Evolutionary conservation across 1,140 invertebrate genomes (phyloP).

Genomic region (Drosophila lacertosa): DNA sequence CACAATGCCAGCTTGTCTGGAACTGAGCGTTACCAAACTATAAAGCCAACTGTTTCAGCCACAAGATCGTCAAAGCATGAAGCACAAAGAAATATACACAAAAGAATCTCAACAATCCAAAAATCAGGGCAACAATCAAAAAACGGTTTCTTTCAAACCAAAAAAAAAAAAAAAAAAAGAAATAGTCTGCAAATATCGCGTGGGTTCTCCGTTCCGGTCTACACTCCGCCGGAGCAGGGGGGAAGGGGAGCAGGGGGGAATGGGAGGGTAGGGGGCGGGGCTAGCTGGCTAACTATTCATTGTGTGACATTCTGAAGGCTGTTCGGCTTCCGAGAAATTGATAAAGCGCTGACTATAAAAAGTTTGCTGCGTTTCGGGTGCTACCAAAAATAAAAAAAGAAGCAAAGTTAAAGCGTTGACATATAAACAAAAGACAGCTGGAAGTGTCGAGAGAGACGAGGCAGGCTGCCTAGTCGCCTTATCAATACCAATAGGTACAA

Average conservation of each 20-base stretch:
- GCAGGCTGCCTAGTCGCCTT: constrained; percentile 37
- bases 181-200: constrained; percentile 19
- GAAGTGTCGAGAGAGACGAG: constrained; percentile 7
- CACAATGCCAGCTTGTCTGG: constrained; percentile 42
- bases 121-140: constrained; percentile 40
- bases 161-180: too few relatives aligned
- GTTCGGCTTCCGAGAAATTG: constrained; percentile 55
- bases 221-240: too few relatives aligned
- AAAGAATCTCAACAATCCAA: constrained; percentile 35
- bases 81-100: constrained; percentile 23
- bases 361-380: constrained; percentile 26
- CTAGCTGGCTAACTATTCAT: constrained; percentile 16
- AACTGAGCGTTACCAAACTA: constrained; percentile 17
- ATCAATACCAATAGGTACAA: constrained; percentile 44
- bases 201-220: constrained; percentile 45
- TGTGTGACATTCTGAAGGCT: constrained; percentile 79
- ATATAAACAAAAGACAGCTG: constrained; percentile 38
- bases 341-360: constrained; percentile 64
- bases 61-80: constrained; percentile 37
- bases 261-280: neutral
- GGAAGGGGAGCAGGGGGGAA: too few relatives aligned
- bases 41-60: constrained; percentile 1
- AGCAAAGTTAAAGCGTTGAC: constrained; percentile 11
- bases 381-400: constrained; percentile 17
- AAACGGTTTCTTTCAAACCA: constrained; percentile 41